These are phyloP conservation scores for Drosophila littoralis DNA, from an alignment of 1,140 invertebrate genomes.

Conservation along the genomic window DNA sequence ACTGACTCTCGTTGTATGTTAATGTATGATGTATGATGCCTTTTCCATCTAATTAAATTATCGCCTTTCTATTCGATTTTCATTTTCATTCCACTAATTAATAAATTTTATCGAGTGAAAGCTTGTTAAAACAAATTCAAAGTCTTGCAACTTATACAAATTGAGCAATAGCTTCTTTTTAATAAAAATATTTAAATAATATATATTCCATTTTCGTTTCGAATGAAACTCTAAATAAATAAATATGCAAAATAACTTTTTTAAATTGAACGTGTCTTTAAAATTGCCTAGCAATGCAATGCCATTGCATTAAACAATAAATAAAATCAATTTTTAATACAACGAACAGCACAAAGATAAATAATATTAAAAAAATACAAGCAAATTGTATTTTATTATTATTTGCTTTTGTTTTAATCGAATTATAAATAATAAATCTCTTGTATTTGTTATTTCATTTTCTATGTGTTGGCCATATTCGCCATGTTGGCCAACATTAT, in stretches of 20 bases:
- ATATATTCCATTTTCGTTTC: too few species aligned
- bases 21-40: too few species aligned
- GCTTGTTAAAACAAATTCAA: too few species aligned
- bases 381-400: constrained; percentile 23
- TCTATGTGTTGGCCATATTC: constrained; percentile 41
- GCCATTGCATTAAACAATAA: constrained; percentile 13
- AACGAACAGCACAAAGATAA: neutral
- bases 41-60: neutral
- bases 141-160: too few species aligned
- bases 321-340: constrained; percentile 8
- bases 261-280: neutral
- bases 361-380: constrained; percentile 11
- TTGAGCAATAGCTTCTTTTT: too few species aligned
- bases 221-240: too few species aligned
- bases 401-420: constrained; percentile 18
- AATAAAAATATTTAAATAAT: too few species aligned
- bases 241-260: too few species aligned
- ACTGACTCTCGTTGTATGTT: too few species aligned
- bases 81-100: neutral
- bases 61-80: neutral
- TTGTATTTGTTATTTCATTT: constrained; percentile 51
- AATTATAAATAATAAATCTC: constrained; percentile 49
- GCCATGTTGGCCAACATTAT: constrained; percentile 34
- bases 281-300: neutral
- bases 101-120: too few species aligned